Percentiles rank a stretch among this genome's conserved stretches.
phyloP scores from a whole-genome alignment of 2,888 invertebrate species.

The Laothoe populi region DNA sequence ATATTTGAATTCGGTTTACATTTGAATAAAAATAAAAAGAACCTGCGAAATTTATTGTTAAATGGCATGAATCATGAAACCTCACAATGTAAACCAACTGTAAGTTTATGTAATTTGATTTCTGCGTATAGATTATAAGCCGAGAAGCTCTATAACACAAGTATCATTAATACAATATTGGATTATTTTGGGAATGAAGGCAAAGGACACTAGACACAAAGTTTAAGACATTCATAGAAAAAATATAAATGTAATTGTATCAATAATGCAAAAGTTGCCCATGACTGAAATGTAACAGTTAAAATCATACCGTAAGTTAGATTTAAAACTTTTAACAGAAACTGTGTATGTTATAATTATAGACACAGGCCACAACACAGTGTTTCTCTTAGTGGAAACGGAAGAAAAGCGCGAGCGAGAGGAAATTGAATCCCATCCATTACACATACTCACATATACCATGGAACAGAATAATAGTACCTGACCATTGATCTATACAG shows the following conservation, averaged over 20 bases:
- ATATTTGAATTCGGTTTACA: too few relatives aligned
- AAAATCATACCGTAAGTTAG: too few relatives aligned
- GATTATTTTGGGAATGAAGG: slow-evolving; percentile 3
- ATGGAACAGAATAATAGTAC: background rate
- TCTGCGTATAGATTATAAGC: background rate
- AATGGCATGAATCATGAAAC: slow-evolving; percentile 6
- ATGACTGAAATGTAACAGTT: background rate
- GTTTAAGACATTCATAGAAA: background rate
- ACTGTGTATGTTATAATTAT: too few relatives aligned
- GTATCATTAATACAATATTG: background rate
- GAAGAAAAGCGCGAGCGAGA: slow-evolving; percentile 27
- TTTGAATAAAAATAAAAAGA: too few relatives aligned
- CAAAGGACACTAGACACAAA: background rate
- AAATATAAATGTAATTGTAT: background rate
- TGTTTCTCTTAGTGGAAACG: slow-evolving; percentile 14
- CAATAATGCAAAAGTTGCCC: background rate
- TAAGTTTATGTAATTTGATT: slow-evolving; percentile 8
- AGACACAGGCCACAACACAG: background rate
- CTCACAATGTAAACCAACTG: background rate
- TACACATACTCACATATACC: slow-evolving; percentile 1
- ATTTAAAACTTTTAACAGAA: too few relatives aligned
- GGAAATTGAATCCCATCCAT: slow-evolving; percentile 27
- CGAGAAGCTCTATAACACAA: slow-evolving; percentile 5
- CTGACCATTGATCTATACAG: background rate
- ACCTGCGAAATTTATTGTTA: background rate